phyloP scores from a whole-genome alignment of 1,140 invertebrate genomes.

The Drosophila lini region DNA sequence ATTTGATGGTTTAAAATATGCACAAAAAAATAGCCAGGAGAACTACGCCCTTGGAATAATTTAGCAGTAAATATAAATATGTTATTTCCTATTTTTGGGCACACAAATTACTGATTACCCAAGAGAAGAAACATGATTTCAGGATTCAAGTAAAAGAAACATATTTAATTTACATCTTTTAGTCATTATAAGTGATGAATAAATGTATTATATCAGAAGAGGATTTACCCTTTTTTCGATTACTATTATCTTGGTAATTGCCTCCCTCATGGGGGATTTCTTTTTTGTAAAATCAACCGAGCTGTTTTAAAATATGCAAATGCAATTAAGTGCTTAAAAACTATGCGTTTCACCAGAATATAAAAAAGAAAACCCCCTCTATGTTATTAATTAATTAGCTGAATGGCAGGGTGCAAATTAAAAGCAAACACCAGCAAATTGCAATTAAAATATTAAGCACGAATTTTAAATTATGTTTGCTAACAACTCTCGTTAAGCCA shows the following conservation, averaged over 20 bases:
- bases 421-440: constrained; percentile 20
- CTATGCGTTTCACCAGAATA: neutral
- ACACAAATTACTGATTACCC: constrained; percentile 4
- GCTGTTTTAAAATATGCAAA: constrained; percentile 7
- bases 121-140: neutral
- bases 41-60: neutral
- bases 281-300: neutral
- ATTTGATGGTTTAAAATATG: constrained; percentile 4
- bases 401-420: constrained; percentile 2
- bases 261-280: neutral
- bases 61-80: neutral
- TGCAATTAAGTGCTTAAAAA: neutral
- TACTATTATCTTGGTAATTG: no score
- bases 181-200: neutral
- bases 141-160: neutral
- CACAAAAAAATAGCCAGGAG: constrained; percentile 1
- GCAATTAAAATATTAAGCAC: constrained; percentile 26
- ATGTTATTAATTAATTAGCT: constrained; percentile 25
- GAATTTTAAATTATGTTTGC: constrained; percentile 24
- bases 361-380: neutral
- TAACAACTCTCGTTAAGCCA: constrained; percentile 9
- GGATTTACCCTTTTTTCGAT: no score
- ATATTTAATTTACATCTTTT: neutral
- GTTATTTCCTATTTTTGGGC: neutral
- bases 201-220: neutral